Evolutionary conservation across 2,888 invertebrate species (phyloP).

Genomic region (Tipula lateralis): DNA sequence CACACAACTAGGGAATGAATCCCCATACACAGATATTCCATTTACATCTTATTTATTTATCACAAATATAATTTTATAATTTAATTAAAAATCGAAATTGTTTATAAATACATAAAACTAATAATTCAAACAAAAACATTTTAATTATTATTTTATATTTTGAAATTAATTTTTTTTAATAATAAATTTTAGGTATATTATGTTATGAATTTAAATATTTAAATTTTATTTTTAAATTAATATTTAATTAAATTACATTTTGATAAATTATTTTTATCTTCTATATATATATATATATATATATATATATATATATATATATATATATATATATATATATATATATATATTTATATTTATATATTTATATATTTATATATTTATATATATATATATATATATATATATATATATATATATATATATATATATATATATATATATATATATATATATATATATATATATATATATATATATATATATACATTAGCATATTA

Average conservation of each 20-base stretch:
- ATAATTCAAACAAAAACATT: neutral
- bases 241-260: neutral
- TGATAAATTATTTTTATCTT: neutral
- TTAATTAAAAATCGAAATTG: neutral
- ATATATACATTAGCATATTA: neutral
- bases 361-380: too few relatives aligned
- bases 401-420: too few relatives aligned
- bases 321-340: too few relatives aligned
- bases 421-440: too few relatives aligned
- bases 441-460: too few relatives aligned
- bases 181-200: neutral
- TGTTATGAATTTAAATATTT: neutral
- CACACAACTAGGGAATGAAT: neutral
- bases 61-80: conserved; percentile 24
- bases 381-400: too few relatives aligned
- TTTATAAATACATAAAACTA: neutral
- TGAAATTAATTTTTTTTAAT: neutral
- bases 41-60: neutral
- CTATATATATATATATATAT: too few relatives aligned
- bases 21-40: neutral
- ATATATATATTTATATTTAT: too few relatives aligned
- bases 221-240: neutral
- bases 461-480: too few relatives aligned
- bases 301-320: too few relatives aligned
- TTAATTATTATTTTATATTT: neutral